Evolutionary conservation across 2,888 invertebrate genomes (phyloP), one percentile per base, ranked within the genome.

Genomic region (Melinaea marsaeus): DNA sequence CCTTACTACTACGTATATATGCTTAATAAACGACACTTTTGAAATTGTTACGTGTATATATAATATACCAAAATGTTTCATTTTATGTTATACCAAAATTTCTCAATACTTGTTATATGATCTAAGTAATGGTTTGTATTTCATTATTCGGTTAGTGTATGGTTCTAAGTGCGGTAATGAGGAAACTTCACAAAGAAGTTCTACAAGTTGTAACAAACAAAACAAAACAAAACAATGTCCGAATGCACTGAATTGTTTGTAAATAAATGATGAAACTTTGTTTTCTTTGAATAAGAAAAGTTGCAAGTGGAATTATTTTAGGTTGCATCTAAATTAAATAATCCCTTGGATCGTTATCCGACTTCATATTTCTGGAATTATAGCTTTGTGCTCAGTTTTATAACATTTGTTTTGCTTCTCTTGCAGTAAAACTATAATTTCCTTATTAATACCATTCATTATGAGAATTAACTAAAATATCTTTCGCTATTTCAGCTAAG

Each of bases 131-230:
- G 7, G 22, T 33, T 33, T 62, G 47, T 34, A 34, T 7, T 13
- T 7, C 13, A 13, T 56, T 79, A 79, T 79, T 77, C 77, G 77
- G 81, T 81, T 78, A 78, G 77, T 75, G 79, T 78, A 75, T 76
- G 74, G 77, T 77, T 80, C 79, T 83, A 81, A 83, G 77, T 79
- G 79, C 78, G 79, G 79, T 89, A 88, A 90, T 89, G 89, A 89
- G 88, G 87, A 88, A 89, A 90, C 87, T 90, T 89, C 80, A 76
- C 74, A 73, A 74, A 76, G 76, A 75, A 79, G 78, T 76, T 79
- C 75, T 74, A 77, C 75, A 74, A 55, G 57, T 65, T 45, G 47
- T 62, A 59, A 55, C 69, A 65, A 70, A 69, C 68, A 70, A 71
- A 72, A 71, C 69, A 68, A 65, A 70, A 71, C 71, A 65, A 71